These are phyloP conservation scores for Sula dactylatra DNA, from an alignment of 2,113 vertebrate species.

Conservation along the genomic window DNA sequence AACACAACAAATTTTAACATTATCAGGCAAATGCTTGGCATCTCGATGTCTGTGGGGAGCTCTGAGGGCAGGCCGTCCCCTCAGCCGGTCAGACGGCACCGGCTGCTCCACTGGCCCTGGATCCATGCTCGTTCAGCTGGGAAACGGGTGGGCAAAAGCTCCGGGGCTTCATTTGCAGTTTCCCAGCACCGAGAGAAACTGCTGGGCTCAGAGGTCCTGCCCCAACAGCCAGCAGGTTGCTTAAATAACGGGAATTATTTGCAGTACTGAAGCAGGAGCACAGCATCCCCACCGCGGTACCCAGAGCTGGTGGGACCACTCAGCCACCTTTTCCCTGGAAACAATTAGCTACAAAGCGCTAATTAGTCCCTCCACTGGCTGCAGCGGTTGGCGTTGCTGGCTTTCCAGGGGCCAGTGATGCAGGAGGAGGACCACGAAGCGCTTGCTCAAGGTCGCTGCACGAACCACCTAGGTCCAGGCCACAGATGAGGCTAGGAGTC, in stretches of 20 bases:
- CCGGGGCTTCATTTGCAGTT: fast-evolving
- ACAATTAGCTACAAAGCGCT: background rate
- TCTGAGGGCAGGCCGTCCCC: no score
- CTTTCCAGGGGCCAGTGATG: background rate
- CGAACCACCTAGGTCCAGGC: background rate
- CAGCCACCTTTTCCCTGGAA: background rate
- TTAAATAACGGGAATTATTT: background rate
- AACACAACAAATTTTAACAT: background rate
- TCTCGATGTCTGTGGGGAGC: fast-evolving
- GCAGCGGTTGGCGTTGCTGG: fast-evolving
- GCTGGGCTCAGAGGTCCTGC: background rate
- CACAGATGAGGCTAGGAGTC: background rate
- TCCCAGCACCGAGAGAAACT: background rate
- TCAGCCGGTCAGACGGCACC: fast-evolving
- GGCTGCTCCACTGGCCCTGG: fast-evolving
- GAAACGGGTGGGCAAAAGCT: fast-evolving
- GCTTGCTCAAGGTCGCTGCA: background rate
- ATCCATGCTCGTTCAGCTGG: fast-evolving
- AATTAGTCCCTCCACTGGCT: background rate
- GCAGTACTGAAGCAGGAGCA: background rate
- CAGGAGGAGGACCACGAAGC: background rate
- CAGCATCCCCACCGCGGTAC: fast-evolving
- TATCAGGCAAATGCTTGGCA: fast-evolving
- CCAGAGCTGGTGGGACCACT: background rate
- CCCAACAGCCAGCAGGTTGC: background rate